Conservation (phyloP, 2,797 vertebrate species). For the Amblyopsis hoosieri region DNA sequence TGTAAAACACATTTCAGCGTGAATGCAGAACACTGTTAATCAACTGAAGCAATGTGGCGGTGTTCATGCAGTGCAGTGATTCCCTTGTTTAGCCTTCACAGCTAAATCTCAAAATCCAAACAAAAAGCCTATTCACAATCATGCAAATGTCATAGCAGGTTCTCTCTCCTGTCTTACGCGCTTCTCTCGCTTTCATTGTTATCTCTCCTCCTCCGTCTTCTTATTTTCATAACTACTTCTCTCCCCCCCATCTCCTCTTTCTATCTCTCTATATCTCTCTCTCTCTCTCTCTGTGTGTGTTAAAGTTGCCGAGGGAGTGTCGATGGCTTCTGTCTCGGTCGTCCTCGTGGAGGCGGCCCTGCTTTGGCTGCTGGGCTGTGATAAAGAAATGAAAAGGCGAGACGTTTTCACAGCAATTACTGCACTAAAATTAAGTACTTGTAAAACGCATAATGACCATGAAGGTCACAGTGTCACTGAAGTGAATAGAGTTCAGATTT, state of each 20-base stretch:
- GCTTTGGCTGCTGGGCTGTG: constrained; percentile 63
- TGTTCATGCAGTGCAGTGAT: too few relatives aligned
- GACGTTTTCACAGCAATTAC: constrained; percentile 69
- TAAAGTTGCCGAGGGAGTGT: constrained; percentile 48
- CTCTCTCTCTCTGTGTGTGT: constrained; percentile 40
- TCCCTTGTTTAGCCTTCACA: too few relatives aligned
- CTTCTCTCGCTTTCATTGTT: constrained; percentile 17
- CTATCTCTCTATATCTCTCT: constrained; percentile 13
- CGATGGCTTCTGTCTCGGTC: constrained; percentile 51
- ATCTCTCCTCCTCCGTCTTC: constrained; percentile 30
- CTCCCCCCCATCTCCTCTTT: background rate
- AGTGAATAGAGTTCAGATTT: constrained; percentile 49
- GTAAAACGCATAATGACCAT: constrained; percentile 37
- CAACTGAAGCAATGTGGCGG: too few relatives aligned
- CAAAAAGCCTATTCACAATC: constrained; percentile 61
- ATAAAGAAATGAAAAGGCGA: constrained; percentile 54
- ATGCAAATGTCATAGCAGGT: constrained; percentile 26
- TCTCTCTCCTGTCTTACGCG: constrained; percentile 14
- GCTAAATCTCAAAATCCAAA: background rate
- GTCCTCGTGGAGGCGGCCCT: constrained; percentile 40
- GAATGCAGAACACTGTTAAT: too few relatives aligned
- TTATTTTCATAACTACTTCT: constrained; percentile 2
- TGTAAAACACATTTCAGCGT: background rate
- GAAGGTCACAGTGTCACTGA: constrained; percentile 60
- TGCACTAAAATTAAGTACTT: constrained; percentile 55